Evolutionary conservation across 2,888 invertebrate genomes (phyloP).

Genomic region (Anticlea derivata): DNA sequence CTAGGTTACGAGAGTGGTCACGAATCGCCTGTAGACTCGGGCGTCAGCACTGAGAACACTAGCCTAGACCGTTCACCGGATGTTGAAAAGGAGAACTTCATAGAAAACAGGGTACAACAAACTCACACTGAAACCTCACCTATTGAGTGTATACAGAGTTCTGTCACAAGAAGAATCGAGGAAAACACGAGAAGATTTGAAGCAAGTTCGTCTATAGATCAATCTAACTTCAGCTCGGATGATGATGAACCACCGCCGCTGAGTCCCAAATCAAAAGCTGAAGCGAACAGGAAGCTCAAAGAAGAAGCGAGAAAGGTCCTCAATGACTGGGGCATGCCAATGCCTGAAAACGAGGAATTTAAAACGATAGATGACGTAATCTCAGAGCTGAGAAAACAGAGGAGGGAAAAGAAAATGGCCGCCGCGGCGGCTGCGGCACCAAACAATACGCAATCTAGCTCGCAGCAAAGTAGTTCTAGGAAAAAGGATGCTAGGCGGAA

Average conservation of each 20-base stretch:
- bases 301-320: slow-evolving; percentile 47
- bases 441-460: slow-evolving; percentile 33
- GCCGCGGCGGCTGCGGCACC: slow-evolving; percentile 37
- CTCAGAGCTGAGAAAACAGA: slow-evolving; percentile 61
- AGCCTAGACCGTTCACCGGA: slow-evolving; percentile 87
- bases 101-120: slow-evolving; percentile 72
- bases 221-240: slow-evolving; percentile 54
- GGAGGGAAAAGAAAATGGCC: slow-evolving; percentile 55
- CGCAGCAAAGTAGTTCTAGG: slow-evolving; percentile 57
- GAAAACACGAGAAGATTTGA: slow-evolving; percentile 66
- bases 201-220: slow-evolving; percentile 64
- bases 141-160: background rate
- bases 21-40: slow-evolving; percentile 84
- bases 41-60: slow-evolving; percentile 89
- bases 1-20: slow-evolving; percentile 79
- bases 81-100: slow-evolving; percentile 74
- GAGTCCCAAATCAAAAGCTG: slow-evolving; percentile 15
- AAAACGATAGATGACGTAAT: slow-evolving; percentile 68
- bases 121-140: background rate
- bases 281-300: slow-evolving; percentile 11
- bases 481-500: slow-evolving; percentile 57
- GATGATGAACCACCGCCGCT: slow-evolving; percentile 43
- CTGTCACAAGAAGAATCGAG: slow-evolving; percentile 13
- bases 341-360: slow-evolving; percentile 52
- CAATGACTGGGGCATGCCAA: slow-evolving; percentile 57